A percentile compares a stretch with the other conserved stretches of the same genome.
Conservation (phyloP, 2,888 invertebrate species). For the Flabesymbios commensalis region DNA sequence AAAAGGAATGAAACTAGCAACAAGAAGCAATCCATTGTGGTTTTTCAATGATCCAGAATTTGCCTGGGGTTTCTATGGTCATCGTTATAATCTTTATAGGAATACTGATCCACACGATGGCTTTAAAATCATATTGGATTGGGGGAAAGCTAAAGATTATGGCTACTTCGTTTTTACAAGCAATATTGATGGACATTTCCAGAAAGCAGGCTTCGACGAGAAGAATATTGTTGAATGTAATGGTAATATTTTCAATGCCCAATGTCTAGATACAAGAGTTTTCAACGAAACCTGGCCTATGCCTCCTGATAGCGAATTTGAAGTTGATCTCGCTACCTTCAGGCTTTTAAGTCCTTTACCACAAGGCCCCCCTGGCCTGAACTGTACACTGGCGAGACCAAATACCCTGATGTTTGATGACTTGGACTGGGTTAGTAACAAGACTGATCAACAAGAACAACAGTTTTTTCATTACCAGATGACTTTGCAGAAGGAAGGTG, state of each 20-base stretch:
- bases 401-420: conserved; percentile 34
- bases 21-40: conserved; percentile 33
- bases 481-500: background rate
- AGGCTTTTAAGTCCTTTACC: conserved; percentile 14
- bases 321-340: conserved; percentile 19
- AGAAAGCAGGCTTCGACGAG: conserved; percentile 29
- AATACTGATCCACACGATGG: conserved; percentile 29
- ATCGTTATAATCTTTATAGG: conserved; percentile 27
- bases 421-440: conserved; percentile 1
- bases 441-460: background rate
- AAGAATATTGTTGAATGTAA: conserved; percentile 29
- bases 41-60: conserved; percentile 27
- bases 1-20: conserved; percentile 15
- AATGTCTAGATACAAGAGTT: conserved; percentile 7
- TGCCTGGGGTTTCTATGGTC: conserved; percentile 34
- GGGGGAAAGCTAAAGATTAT: conserved; percentile 18
- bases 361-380: conserved; percentile 13
- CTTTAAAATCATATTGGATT: conserved; percentile 23
- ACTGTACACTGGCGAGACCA: conserved; percentile 20
- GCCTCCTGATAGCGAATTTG: conserved; percentile 10
- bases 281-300: conserved; percentile 21
- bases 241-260: conserved; percentile 29
- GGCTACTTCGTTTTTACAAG: conserved; percentile 33
- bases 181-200: conserved; percentile 37
- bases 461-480: background rate